Evolutionary conservation across 2,113 vertebrate genomes (phyloP), one percentile per base, ranked within the genome.

Genomic region (Cinclus cinclus): DNA sequence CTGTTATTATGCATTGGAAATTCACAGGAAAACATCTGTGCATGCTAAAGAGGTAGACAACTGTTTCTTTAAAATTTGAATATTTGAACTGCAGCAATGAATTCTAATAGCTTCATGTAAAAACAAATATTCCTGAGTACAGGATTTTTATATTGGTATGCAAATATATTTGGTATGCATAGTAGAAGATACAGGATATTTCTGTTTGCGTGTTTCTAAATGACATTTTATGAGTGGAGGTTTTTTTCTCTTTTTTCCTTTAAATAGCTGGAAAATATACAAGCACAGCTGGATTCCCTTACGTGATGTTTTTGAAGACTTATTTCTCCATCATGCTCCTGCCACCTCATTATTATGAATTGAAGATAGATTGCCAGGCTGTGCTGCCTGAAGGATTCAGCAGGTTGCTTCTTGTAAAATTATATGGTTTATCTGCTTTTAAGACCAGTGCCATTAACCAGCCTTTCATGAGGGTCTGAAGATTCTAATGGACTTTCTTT

Each of bases 231-330:
- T 80, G 39, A 94, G 62, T 92, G 55, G 39, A 76, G 47, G 18
- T 83, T 91, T 95, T 92, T 91, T 53, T 35, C 85, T 39, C 85
- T 55, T 95, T 83, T 96, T 49, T 96, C 96, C 92, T 95, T 96
- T 96, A 97, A 98, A 90, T 98, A 99, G 99, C 98, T 99, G 44
- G 99, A 99, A 98, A 98, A 97, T 78, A 98, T 99, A 92, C 99
- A 99, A 98, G 98, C 98, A 76, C 99, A 99, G 98, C 98, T 99
- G 98, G 99, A 99, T 98, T 99, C 99, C 83, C 99, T 99, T 93
- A 99, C 98, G 8, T 99, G 98, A 99, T 95, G 97, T 91, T 97
- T 93, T 95, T 75, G 94, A 98, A 97, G 97, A 95, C 86, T 64
- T 87, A 84, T 75, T 97, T 97, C 93, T 95, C 76, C 92, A 92